Evolutionary conservation across 1,140 invertebrate species (phyloP), one percentile per base, ranked within the genome.

Genomic region (Reticulitermes speratus): DNA sequence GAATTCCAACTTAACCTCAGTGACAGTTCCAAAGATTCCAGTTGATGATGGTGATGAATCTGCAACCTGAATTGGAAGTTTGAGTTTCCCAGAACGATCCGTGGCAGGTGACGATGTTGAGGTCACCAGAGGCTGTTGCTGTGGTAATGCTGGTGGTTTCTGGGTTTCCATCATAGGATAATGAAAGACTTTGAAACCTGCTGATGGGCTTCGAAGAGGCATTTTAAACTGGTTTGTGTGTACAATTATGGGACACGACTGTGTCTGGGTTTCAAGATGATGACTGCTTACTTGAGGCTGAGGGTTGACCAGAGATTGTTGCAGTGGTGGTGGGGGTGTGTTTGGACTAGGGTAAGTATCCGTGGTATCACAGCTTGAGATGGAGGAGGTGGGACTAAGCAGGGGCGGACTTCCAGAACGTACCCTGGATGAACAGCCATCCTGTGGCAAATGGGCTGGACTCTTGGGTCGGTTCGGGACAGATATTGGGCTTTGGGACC

Each of bases 1-100:
- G 44, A 86, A 84, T 48, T 52, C 86, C 30, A 86, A n/a, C 38
- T 84, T 86, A 32, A 86, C 86, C 32, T 86, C 52, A 14, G 86
- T 84, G 25, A 84, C 45, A 9, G 86, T 86, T 25, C 81, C 38
- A 3, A 82, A 52, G 14, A 52, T 59, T 19, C 44, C 85, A 11
- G 75, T 65, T 38, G 85, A 21, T 30, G 55, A 16, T 3, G 25
- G 65, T 59, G 84, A 32, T 0, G 84, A 85, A 23, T 65, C 65
- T 32, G 48, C 19, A 30, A 14, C 30, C 44, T 45, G 38, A 16
- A 38, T 59, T 45, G 84, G 25, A 23, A 32, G 44, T 55, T 19
- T 84, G 21, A n/a, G 75, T 30, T 45, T 69, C 75, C 45, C 65
- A 75, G 44, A 44, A 44, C 11, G 7, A 3, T 52, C 81, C 38